Evolutionary conservation across 2,888 invertebrate species (phyloP), one percentile per base, ranked within the genome.

Genomic region (Hermaeophaga mercurialis): DNA sequence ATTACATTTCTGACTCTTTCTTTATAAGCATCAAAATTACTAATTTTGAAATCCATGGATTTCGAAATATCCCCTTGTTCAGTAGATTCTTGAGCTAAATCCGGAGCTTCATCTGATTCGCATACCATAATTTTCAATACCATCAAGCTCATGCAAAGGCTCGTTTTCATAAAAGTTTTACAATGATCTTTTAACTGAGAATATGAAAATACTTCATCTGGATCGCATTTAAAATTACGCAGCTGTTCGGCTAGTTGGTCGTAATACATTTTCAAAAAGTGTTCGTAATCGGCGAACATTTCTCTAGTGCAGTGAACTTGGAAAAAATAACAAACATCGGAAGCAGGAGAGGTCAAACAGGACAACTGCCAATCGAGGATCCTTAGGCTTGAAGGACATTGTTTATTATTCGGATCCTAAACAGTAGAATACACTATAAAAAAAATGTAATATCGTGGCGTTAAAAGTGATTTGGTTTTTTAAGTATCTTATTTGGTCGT

Each of bases 301-400:
- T 71, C 65, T 26, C 66, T 67, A 0, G 66, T 59, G 33, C 66
- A 64, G 38, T 68, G 68, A 9, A 67, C 66, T 22, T 68, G 70
- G 17, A 76, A 45, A 53, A 71, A 62, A 47, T 75, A 74, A 2
- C 65, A 54, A 34, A 75, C 46, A 50, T 76, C 75, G n/a, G 59
- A 26, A n/a, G 60, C 67, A 1, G 70, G 70, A 1, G 60, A 56
- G 3, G 50, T 57, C 3, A 56, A 8, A 41, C 45, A 44, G 1
- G 62, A 31, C 7, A 69, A 22, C 56, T 69, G 69, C 69, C 69
- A 69, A 52, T 69, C 69, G 49, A 59, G 66, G 33, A 46, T 63
- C 59, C 58, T 66, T 38, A 61, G 22, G 1, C 46, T 48, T 3
- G 63, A 56, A 1, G 64, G 66, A 26, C 54, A 59, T 2, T 1